Evolutionary conservation across 2,797 vertebrate genomes (phyloP).

Genomic region (Morus bassanus): DNA sequence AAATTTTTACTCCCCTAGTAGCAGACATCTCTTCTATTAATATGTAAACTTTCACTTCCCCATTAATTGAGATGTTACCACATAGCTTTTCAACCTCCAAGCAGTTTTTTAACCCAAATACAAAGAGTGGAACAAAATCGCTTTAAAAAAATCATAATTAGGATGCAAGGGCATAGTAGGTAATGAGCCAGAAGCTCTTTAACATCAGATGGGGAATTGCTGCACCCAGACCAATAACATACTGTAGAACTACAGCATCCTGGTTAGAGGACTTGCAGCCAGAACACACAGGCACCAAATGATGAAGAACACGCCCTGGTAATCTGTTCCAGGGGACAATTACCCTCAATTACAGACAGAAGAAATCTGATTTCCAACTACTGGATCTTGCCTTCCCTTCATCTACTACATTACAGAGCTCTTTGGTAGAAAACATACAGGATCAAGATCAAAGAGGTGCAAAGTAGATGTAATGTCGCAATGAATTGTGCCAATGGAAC

Average conservation of each 20-base stretch:
- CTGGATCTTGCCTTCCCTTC: background rate
- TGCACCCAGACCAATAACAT: background rate
- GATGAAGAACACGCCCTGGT: background rate
- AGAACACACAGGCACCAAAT: background rate
- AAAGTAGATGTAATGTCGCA: background rate
- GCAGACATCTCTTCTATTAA: background rate
- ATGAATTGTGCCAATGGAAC: background rate
- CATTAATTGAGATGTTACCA: background rate
- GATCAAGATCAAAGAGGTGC: constrained; percentile 23
- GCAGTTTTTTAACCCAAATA: background rate
- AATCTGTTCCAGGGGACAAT: background rate
- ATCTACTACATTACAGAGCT: background rate
- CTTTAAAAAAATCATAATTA: background rate
- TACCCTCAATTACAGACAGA: background rate
- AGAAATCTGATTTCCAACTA: constrained; percentile 17
- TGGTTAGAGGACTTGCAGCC: background rate
- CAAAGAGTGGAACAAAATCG: background rate
- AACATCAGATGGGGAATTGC: background rate
- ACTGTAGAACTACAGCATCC: background rate
- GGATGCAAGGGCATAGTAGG: background rate
- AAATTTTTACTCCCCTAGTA: background rate
- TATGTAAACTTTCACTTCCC: background rate
- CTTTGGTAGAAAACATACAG: background rate
- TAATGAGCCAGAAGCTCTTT: background rate
- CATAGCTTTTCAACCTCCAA: background rate